Evolutionary conservation across 2,797 vertebrate species (phyloP).

Genomic region (Sebastes taczanowskii): DNA sequence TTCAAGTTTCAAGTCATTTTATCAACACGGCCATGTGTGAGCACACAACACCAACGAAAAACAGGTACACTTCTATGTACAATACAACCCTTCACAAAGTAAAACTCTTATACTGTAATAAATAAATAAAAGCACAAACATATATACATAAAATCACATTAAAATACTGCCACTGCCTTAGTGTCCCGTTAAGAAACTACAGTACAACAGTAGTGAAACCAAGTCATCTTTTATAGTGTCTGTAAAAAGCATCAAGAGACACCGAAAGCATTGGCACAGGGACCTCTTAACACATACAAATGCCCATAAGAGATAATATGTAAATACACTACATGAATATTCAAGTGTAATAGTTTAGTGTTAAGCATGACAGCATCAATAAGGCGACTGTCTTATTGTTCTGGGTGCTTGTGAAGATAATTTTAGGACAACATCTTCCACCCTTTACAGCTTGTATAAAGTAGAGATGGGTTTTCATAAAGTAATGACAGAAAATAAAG

Average conservation of each 20-base stretch:
- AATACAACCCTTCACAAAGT: conserved; percentile 47
- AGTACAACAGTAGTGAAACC: conserved; percentile 18
- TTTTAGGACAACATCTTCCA: not conserved
- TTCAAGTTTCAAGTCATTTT: conserved; percentile 38
- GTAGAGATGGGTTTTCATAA: not conserved
- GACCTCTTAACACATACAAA: conserved; percentile 20
- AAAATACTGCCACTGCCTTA: conserved; percentile 46
- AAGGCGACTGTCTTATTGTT: conserved; percentile 8
- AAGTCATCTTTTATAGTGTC: not conserved
- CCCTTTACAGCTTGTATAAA: not conserved
- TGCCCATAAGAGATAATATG: conserved; percentile 6
- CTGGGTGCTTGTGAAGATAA: not conserved
- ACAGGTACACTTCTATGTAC: conserved; percentile 44
- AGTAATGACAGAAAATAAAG: not conserved
- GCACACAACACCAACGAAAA: conserved; percentile 1
- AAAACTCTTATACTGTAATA: conserved; percentile 57
- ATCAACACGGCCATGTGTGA: conserved; percentile 17
- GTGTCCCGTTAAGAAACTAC: conserved; percentile 12
- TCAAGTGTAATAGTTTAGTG: conserved; percentile 43
- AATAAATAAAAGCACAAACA: conserved; percentile 69
- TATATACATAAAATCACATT: conserved; percentile 50
- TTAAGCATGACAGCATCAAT: conserved; percentile 6
- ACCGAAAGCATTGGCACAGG: conserved; percentile 55
- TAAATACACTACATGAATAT: conserved; percentile 39
- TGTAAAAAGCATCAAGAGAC: conserved; percentile 18